Percentiles rank a stretch among this genome's conserved stretches.
Conservation (phyloP, 2,113 vertebrate species). For the Henicopernis longicauda region DNA sequence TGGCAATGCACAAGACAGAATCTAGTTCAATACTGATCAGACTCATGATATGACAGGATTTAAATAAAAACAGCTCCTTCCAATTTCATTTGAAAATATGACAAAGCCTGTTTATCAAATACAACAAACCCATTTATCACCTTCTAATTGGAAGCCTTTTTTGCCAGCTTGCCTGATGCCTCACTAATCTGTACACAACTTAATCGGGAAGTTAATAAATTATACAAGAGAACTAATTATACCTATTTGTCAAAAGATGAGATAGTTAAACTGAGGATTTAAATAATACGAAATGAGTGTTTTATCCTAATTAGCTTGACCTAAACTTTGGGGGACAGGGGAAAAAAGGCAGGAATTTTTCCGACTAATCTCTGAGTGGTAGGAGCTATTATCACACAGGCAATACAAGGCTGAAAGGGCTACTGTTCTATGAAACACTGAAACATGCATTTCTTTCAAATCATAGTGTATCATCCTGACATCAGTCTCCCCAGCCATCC, state of each 20-base stretch:
- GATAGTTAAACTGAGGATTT: constrained; percentile 55
- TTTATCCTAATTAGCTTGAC: constrained; percentile 70
- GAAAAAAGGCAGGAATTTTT: constrained; percentile 29
- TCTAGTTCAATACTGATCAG: background rate
- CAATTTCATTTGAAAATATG: constrained; percentile 47
- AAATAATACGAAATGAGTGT: constrained; percentile 59
- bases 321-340: constrained; percentile 31
- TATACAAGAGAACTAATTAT: constrained; percentile 73
- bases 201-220: constrained; percentile 69
- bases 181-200: constrained; percentile 54
- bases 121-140: constrained; percentile 63
- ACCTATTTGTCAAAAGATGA: constrained; percentile 69
- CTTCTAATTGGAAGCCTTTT: constrained; percentile 58
- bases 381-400: background rate
- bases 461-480: background rate
- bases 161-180: constrained; percentile 40
- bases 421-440: background rate
- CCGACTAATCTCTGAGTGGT: background rate
- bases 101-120: constrained; percentile 55
- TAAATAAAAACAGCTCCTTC: constrained; percentile 4
- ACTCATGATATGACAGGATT: background rate
- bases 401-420: background rate
- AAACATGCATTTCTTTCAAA: background rate
- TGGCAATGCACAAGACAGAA: background rate
- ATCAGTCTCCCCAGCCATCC: background rate